phyloP scores from a whole-genome alignment of 1,140 invertebrate species.

The Cyclargus thomasi region DNA sequence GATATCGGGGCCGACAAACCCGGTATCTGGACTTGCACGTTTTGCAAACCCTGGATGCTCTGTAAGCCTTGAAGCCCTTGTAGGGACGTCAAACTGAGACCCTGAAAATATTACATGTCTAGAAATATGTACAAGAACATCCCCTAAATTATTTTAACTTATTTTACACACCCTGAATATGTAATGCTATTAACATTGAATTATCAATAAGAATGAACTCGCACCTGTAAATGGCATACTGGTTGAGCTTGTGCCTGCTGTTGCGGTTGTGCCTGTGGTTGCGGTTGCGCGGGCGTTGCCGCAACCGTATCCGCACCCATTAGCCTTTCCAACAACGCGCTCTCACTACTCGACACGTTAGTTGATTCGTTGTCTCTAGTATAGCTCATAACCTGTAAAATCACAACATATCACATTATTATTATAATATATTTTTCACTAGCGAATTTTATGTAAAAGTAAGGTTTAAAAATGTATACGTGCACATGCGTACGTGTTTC shows the following conservation, averaged over 20 bases:
- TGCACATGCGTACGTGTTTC: not conserved
- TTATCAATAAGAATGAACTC: no score
- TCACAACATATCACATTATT: not conserved
- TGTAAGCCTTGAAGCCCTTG: slow-evolving; percentile 80
- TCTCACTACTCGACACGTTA: slow-evolving; percentile 60
- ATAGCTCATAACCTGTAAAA: slow-evolving; percentile 56
- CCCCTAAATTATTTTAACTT: no score
- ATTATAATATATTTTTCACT: no score
- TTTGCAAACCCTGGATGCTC: slow-evolving; percentile 84
- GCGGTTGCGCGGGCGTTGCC: slow-evolving; percentile 33
- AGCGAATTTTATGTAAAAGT: no score
- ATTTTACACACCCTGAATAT: no score
- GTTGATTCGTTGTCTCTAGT: slow-evolving; percentile 55
- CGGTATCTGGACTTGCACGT: slow-evolving; percentile 87
- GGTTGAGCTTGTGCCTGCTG: slow-evolving; percentile 35
- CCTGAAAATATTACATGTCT: slow-evolving; percentile 72
- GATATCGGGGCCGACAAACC: slow-evolving; percentile 87
- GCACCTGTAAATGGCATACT: slow-evolving; percentile 63
- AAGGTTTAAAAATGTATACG: no score
- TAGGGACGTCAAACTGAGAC: slow-evolving; percentile 85
- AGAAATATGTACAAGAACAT: not conserved
- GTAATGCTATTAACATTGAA: not conserved
- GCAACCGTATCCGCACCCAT: slow-evolving; percentile 56
- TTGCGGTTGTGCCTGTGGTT: slow-evolving; percentile 29
- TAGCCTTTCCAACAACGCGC: slow-evolving; percentile 62